Evolutionary conservation across 2,888 invertebrate genomes (phyloP).

Genomic region (Liopterus haemorrhoidalis): DNA sequence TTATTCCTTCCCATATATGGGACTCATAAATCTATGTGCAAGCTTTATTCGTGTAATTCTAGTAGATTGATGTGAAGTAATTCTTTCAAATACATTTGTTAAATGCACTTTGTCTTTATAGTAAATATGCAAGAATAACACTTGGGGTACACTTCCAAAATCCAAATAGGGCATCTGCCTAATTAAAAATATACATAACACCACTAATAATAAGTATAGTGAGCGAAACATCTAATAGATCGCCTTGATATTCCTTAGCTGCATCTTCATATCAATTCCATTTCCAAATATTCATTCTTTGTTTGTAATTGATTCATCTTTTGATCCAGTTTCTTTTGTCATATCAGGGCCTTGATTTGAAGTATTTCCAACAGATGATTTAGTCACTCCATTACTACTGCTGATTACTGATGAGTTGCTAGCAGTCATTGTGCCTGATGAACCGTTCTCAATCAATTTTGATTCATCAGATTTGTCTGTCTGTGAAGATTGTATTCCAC

Average conservation of each 20-base stretch:
- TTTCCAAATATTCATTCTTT: slow-evolving; percentile 34
- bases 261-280: neutral
- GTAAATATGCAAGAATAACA: slow-evolving; percentile 4
- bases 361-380: slow-evolving; percentile 17
- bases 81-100: slow-evolving; percentile 9
- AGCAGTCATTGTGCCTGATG: slow-evolving; percentile 29
- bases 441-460: slow-evolving; percentile 38
- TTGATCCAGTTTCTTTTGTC: slow-evolving; percentile 38
- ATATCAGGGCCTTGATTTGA: slow-evolving; percentile 32
- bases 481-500: slow-evolving; percentile 37
- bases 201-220: slow-evolving; percentile 2
- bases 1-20: too few species aligned
- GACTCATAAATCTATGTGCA: too few species aligned
- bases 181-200: slow-evolving; percentile 9
- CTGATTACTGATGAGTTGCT: slow-evolving; percentile 29
- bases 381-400: slow-evolving; percentile 20
- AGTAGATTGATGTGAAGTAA: neutral
- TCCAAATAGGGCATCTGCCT: slow-evolving; percentile 4
- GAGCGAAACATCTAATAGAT: too few species aligned
- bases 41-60: slow-evolving; percentile 10
- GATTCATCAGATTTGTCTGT: slow-evolving; percentile 42
- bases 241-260: neutral
- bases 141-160: slow-evolving; percentile 5
- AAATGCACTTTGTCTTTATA: slow-evolving; percentile 16
- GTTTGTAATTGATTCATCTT: slow-evolving; percentile 40